These are phyloP conservation scores for Brachypodius melanocephalos DNA, from an alignment of 2,113 vertebrate species.

Conservation along the genomic window DNA sequence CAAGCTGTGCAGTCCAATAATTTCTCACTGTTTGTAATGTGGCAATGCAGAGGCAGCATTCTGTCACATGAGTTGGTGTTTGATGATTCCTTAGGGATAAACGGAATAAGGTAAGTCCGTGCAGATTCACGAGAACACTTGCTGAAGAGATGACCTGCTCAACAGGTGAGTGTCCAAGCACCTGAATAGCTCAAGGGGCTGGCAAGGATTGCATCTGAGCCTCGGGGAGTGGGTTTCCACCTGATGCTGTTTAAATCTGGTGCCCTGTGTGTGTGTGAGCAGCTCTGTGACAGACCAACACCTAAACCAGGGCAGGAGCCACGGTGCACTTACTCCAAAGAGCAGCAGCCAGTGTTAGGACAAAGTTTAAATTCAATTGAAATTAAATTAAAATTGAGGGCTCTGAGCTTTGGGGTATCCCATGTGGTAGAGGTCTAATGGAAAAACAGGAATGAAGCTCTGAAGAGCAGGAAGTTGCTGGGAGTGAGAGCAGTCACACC, in stretches of 20 bases:
- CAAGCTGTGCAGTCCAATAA: background rate
- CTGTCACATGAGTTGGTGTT: background rate
- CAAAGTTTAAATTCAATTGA: background rate
- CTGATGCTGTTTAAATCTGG: background rate
- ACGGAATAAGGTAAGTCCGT: background rate
- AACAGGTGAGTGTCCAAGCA: background rate
- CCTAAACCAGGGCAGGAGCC: background rate
- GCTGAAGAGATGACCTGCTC: background rate
- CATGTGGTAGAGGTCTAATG: background rate
- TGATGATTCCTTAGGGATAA: background rate
- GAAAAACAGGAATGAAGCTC: background rate
- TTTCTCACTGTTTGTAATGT: background rate
- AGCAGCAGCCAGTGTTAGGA: background rate
- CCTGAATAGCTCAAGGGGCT: background rate
- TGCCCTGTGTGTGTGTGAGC: background rate
- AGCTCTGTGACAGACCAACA: background rate
- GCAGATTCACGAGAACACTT: background rate
- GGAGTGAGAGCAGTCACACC: background rate
- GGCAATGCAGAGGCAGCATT: background rate
- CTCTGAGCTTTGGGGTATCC: background rate
- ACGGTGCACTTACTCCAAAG: fast-evolving
- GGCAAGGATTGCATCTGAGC: background rate
- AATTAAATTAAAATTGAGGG: background rate
- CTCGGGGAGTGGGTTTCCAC: fast-evolving
- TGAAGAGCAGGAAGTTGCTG: fast-evolving